Base-by-base conservation (phyloP, 2,113 vertebrate genomes). In the Taurulus bubalis region DNA sequence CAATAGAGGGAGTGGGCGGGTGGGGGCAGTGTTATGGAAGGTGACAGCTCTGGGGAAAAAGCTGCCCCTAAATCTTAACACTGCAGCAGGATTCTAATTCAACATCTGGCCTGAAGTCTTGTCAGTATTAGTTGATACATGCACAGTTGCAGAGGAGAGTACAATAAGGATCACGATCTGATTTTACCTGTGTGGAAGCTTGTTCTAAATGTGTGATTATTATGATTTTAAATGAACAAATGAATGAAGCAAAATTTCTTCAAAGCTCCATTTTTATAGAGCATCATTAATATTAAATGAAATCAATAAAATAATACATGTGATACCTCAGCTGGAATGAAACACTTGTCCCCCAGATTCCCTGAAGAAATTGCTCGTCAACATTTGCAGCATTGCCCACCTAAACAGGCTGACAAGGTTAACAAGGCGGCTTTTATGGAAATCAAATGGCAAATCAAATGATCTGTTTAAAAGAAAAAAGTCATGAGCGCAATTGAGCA, bases 391-490 rank as follows among this genome's bases (percentile, higher is more conserved):
- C 34, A 75, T 60, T 66, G 24, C 42, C 70, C 26, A 70, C 18
- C 63, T 63, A 49, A 68, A 81, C 22, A 36, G 28, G 12, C 49
- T 34, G 28, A 42, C 75, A 69, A 69, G 56, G 70, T 79, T 56
- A 79, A 56, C 38, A 8, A 9, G 45, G 20, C 34, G 47, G 28
- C 53, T 62, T 71, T 20, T 20, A 55, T 38, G 3, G 24, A 47
- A 80, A 67, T 62, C 18, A 77, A 77, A 72, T 45, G 24, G 63
- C 65, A 70, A 34, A 55, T 47, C 58, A 63, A 64, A 74, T 26
- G 53, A 45, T 22, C 47, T 49, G 18, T 73, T 82, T 78, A 56
- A 18, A 66, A 36, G 16, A 66, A 74, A 74, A 2, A n/a, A n/a
- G n/a, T 28, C 2, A n/a, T 55, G 45, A 68, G 0, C 3, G 20